These are phyloP conservation scores for Aix galericulata DNA, from an alignment of 2,113 vertebrate species.

Conservation along the genomic window DNA sequence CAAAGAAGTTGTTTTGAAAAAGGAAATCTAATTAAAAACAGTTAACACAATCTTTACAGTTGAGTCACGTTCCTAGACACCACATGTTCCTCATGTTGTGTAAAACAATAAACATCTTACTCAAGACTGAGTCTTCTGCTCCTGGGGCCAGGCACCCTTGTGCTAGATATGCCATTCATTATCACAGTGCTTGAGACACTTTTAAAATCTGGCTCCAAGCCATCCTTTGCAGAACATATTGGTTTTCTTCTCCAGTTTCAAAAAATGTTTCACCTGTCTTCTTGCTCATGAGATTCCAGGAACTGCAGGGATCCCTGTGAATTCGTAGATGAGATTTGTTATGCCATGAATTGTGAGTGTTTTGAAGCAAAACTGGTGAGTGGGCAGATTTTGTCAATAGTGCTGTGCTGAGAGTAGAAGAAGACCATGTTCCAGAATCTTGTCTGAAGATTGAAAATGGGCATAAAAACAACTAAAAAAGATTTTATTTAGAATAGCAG, in stretches of 20 bases:
- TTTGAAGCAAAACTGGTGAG: background rate
- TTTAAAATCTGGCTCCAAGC: background rate
- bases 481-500: background rate
- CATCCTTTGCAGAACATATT: background rate
- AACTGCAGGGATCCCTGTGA: background rate
- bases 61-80: background rate
- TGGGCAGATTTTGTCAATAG: background rate
- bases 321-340: background rate
- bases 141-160: background rate
- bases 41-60: background rate
- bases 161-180: background rate
- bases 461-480: background rate
- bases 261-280: background rate
- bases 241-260: background rate
- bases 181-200: background rate
- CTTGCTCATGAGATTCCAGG: background rate
- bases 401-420: background rate
- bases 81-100: background rate
- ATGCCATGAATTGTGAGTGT: background rate
- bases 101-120: constrained; percentile 1
- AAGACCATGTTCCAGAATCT: background rate
- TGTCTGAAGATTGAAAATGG: background rate
- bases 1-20: constrained; percentile 19
- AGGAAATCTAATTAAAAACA: constrained; percentile 31
- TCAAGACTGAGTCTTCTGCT: background rate